phyloP scores from a whole-genome alignment of 2,797 vertebrate genomes.

The Anguilla obscura region DNA sequence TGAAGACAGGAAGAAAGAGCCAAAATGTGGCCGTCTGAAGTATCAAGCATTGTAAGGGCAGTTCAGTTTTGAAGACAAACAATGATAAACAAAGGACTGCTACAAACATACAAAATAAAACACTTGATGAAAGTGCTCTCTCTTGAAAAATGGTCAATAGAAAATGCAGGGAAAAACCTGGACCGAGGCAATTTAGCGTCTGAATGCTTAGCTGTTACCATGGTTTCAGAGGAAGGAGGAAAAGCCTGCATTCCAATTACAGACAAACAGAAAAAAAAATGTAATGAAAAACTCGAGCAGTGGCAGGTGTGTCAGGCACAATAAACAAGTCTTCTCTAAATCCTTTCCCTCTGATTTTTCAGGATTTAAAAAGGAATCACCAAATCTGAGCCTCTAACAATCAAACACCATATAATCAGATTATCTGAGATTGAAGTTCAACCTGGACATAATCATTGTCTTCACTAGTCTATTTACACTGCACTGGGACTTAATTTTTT shows the following conservation, averaged over 20 bases:
- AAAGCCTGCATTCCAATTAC: constrained; percentile 59
- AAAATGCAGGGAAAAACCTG: constrained; percentile 45
- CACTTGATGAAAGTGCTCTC: constrained; percentile 46
- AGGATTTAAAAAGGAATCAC: constrained; percentile 44
- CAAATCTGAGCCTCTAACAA: constrained; percentile 35
- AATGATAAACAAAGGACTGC: constrained; percentile 5
- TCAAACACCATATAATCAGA: constrained; percentile 42
- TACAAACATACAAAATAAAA: constrained; percentile 45
- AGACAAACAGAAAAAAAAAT: constrained; percentile 59
- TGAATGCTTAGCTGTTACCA: constrained; percentile 68
- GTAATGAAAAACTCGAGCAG: constrained; percentile 65
- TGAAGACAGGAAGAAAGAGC: not conserved
- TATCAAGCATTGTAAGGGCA: constrained; percentile 31
- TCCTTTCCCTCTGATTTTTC: constrained; percentile 30
- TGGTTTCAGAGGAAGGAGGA: constrained; percentile 65
- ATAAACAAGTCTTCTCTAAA: constrained; percentile 49
- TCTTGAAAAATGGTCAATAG: constrained; percentile 51
- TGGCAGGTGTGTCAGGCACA: constrained; percentile 54
- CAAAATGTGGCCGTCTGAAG: not conserved
- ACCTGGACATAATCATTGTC: constrained; percentile 23
- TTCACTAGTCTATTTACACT: not conserved
- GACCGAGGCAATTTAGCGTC: constrained; percentile 56
- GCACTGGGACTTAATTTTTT: not conserved
- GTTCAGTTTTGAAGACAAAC: constrained; percentile 44
- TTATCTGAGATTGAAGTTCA: constrained; percentile 39